phyloP scores from a whole-genome alignment of 2,888 invertebrate species.

The Thera obeliscata region DNA sequence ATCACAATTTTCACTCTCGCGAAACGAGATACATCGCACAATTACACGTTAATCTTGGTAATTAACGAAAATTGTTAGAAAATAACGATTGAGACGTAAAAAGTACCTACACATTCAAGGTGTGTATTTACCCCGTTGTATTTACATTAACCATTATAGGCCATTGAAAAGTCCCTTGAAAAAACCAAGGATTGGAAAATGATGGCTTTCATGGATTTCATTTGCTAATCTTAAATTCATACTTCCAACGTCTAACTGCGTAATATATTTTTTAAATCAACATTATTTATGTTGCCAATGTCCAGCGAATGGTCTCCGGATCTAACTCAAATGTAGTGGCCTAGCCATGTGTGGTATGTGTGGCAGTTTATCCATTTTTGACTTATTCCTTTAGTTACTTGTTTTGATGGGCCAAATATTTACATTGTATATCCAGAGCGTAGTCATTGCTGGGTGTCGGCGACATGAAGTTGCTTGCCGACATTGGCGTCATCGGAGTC shows the following conservation, averaged over 20 bases:
- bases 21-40: slow-evolving; percentile 51
- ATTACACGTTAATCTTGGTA: slow-evolving; percentile 52
- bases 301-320: background rate
- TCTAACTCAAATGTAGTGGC: background rate
- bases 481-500: slow-evolving; percentile 53
- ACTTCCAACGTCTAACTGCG: background rate
- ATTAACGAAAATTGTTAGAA: slow-evolving; percentile 55
- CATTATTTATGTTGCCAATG: background rate
- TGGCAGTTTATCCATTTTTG: background rate
- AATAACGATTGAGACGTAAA: slow-evolving; percentile 40
- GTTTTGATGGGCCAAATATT: slow-evolving; percentile 50
- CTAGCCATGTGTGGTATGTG: background rate
- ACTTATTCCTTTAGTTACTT: background rate
- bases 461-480: slow-evolving; percentile 61
- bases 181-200: too few relatives aligned
- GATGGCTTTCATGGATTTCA: background rate
- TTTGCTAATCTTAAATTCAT: background rate
- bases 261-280: background rate
- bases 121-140: slow-evolving; percentile 6
- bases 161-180: background rate
- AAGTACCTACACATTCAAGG: slow-evolving; percentile 27
- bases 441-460: slow-evolving; percentile 72
- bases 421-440: slow-evolving; percentile 81
- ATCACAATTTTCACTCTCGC: slow-evolving; percentile 59
- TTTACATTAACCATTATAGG: background rate